Base-by-base conservation (phyloP, 2,797 vertebrate genomes). In the Hyperoplus lanceolatus region DNA sequence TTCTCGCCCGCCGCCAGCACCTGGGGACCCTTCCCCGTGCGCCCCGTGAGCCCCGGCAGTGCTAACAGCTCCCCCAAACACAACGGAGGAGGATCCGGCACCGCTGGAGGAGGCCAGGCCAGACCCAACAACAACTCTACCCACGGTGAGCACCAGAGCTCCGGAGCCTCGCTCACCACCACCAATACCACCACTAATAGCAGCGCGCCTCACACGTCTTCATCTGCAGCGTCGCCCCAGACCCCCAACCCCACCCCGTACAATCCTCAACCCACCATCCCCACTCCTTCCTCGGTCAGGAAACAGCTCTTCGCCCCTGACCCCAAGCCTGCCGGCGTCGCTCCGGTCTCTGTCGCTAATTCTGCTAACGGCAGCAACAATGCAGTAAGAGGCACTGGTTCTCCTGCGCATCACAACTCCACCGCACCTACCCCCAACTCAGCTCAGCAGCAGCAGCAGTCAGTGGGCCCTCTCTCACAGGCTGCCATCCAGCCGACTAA, bases 21-120 rank as follows among this genome's bases (percentile, higher is more conserved):
- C 54, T 99, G 98, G 98, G 98, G 98, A 77, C 97, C 98, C 75
- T 99, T 99, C 90, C 98, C 98, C 1, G 98, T 99, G 90, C 96
- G 98, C 89, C 97, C 98, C 53, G 97, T 99, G 84, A 99, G 97
- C 90, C 97, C 98, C 1, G 96, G 98, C 88, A 99, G 97, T 77
- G 96, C 97, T 63, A 99, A 96, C 92, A 96, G 96, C 93, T 99
- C 98, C 90, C 98, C 98, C 78, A 99, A 99, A 91, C 98, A 99
- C 95, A 98, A 95, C 1, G 96, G 95, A 51, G 94, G 92, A 73
- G 83, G 85, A 54, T 81, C 51, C 83, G 78, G 73, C 64, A 75
- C 77, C 0, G 83, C 72, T 29, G 29, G 29, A 29, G 29, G 29
- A 16, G 79, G 85, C 65, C 89, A 89, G 80, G 82, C 88, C n/a